Evolutionary conservation across 1,140 invertebrate genomes (phyloP), one percentile per base, ranked within the genome.

Genomic region (Diploscapter pachys): DNA sequence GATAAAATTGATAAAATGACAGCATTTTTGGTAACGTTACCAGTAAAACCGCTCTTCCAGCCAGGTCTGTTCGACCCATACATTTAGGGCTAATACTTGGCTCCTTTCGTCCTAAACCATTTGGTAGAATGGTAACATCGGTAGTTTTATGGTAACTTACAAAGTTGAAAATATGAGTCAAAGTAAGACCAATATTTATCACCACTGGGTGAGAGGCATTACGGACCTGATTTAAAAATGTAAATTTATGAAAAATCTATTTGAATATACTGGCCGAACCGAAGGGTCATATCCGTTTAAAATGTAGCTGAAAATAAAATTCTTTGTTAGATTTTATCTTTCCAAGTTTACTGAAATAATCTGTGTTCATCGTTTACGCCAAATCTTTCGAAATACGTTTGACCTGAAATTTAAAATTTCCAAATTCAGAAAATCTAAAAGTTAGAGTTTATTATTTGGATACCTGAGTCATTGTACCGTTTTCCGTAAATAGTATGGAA

Each of bases 21-120:
- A 31, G 31, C 31, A 31, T 31, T 31, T 31, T 31, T 31, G 31
- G 31, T 31, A 31, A 31, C 31, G 31, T 31, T 31, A 31, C 31
- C 94, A 96, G 57, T 89, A 88, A 53, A 96, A 86, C 85, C 95
- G 95, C 86, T 95, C 95, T 85, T 96, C 94, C 77, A 90, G 90
- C 94, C 94, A 96, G 50, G 54, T 61, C 69, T 78, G 77, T 62
- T 78, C 77, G 6, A 78, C 77, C 77, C 77, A 78, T 11, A 78
- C 77, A 63, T 78, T 78, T 48, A 79, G 54, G 11, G 78, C 69
- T 9, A 78, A 53, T n/a, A 79, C 76, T 61, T 78, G 77, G 63
- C 62, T 79, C 64, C 66, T 74, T 62, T 78, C 77, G 61, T 78
- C 71, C 77, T 78, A 55, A 79, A 68, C 9, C 9, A n/a, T 65